Conservation (phyloP, 2,888 invertebrate genomes). For the Agrochola lychnidis region DNA sequence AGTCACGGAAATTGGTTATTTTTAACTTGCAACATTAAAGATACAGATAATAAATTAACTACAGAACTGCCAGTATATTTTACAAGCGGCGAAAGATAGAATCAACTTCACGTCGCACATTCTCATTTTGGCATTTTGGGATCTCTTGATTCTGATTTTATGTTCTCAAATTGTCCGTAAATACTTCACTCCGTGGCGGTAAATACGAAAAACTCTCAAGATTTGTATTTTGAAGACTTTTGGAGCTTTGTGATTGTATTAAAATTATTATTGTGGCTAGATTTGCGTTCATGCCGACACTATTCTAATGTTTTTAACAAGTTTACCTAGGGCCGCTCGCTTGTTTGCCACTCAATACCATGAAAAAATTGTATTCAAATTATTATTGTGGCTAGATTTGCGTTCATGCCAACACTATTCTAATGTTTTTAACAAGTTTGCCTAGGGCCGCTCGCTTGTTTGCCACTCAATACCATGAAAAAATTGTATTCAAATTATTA, state of each 20-base stretch:
- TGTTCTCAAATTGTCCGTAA: background rate
- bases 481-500: background rate
- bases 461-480: background rate
- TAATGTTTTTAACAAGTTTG: background rate
- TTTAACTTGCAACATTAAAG: conserved; percentile 31
- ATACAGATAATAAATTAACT: conserved; percentile 17
- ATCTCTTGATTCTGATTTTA: background rate
- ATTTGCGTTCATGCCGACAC: background rate
- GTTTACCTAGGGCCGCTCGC: too few species aligned
- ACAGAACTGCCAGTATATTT: conserved; percentile 17
- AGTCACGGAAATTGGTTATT: conserved; percentile 30
- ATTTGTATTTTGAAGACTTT: background rate
- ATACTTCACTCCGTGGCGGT: too few species aligned
- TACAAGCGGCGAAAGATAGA: background rate
- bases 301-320: background rate
- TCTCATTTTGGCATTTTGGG: background rate
- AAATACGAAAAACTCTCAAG: background rate
- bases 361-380: too few species aligned
- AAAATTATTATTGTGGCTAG: background rate
- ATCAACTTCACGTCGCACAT: background rate
- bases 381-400: background rate
- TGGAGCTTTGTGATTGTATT: background rate
- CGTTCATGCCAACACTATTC: too few species aligned
- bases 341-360: too few species aligned
- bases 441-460: background rate